These are phyloP conservation scores for Neopipo cinnamomea DNA, from an alignment of 2,113 vertebrate species.

Conservation along the genomic window DNA sequence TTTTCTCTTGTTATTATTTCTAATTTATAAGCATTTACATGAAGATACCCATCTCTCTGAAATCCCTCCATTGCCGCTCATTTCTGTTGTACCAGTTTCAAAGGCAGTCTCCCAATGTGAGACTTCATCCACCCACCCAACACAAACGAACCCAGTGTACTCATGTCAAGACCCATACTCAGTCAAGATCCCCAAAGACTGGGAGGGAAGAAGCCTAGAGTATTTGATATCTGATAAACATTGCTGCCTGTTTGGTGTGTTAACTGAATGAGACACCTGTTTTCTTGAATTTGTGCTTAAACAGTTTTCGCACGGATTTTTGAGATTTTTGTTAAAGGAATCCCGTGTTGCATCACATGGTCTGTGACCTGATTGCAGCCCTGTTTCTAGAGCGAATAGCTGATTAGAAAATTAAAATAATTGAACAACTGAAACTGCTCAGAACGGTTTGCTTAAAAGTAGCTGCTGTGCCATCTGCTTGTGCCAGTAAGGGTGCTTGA, in stretches of 20 bases:
- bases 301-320: neutral
- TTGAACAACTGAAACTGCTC: neutral
- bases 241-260: fast-evolving
- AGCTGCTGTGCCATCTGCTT: neutral
- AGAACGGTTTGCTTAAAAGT: neutral
- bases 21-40: neutral
- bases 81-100: neutral
- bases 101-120: neutral
- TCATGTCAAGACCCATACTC: neutral
- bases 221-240: neutral
- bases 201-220: neutral
- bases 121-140: neutral
- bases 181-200: neutral
- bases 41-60: neutral
- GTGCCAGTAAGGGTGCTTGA: neutral
- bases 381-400: neutral
- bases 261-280: neutral
- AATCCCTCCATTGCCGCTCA: neutral
- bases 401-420: neutral
- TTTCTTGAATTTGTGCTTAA: neutral
- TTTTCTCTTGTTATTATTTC: neutral
- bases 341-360: neutral
- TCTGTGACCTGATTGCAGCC: neutral
- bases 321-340: neutral
- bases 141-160: neutral